phyloP scores from a whole-genome alignment of 1,140 invertebrate genomes.

The Sipha flava region DNA sequence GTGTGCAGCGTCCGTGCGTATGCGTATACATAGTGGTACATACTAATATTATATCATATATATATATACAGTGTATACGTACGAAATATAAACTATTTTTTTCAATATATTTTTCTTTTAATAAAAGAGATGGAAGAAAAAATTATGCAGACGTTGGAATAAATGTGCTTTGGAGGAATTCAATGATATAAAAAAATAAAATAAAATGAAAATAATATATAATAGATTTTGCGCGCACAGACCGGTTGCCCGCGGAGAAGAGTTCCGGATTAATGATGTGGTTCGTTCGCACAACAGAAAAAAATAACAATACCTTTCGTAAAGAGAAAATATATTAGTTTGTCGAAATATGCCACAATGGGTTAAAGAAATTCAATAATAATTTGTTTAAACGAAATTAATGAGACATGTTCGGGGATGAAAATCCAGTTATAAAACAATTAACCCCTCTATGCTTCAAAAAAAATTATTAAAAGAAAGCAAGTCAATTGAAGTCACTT shows the following conservation, averaged over 20 bases:
- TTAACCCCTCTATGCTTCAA: background rate
- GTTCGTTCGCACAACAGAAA: background rate
- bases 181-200: background rate
- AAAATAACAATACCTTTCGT: background rate
- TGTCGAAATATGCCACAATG: background rate
- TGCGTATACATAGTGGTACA: background rate
- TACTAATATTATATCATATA: constrained; percentile 19
- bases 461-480: background rate
- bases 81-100: background rate
- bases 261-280: constrained; percentile 25
- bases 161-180: background rate
- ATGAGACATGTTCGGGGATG: background rate
- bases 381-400: background rate
- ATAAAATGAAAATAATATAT: background rate
- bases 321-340: background rate
- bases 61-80: background rate
- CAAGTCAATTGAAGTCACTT: background rate
- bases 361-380: background rate
- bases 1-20: background rate
- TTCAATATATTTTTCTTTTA: constrained; percentile 6
- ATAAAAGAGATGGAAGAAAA: background rate
- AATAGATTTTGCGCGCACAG: constrained; percentile 1
- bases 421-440: background rate
- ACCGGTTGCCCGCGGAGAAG: constrained; percentile 18
- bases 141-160: background rate